These are phyloP conservation scores for Chrysemys picta DNA, from an alignment of 2,113 vertebrate species.

Conservation along the genomic window DNA sequence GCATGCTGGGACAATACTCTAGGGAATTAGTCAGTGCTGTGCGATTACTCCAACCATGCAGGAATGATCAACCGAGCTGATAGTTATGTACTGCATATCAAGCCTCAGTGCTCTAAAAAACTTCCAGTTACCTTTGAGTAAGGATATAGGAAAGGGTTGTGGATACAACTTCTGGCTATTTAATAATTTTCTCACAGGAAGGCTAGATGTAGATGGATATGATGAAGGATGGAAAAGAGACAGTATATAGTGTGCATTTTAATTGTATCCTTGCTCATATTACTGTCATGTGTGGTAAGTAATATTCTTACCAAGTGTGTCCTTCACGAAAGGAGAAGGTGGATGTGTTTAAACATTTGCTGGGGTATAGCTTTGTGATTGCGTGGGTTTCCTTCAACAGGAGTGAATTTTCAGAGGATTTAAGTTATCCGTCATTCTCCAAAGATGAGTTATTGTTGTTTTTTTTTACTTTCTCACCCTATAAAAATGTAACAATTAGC, in stretches of 20 bases:
- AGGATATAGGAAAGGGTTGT: not conserved
- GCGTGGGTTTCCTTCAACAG: fast-evolving
- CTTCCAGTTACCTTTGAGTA: not conserved
- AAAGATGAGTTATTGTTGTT: not conserved
- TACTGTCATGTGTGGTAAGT: not conserved
- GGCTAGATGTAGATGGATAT: not conserved
- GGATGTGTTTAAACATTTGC: not conserved
- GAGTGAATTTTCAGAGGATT: not conserved
- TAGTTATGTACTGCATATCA: not conserved
- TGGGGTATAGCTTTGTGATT: not conserved
- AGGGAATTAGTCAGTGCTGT: not conserved
- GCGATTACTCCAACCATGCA: not conserved
- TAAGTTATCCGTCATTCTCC: not conserved
- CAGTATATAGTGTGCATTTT: not conserved
- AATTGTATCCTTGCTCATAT: not conserved
- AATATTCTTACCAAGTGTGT: not conserved
- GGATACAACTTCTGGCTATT: not conserved
- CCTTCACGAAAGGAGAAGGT: not conserved
- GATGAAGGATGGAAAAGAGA: not conserved
- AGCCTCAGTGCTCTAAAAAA: not conserved
- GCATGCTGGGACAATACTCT: fast-evolving
- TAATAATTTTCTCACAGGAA: not conserved
- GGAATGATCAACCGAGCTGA: not conserved
- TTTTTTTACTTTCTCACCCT: not conserved
- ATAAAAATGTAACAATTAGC: not conserved